These are phyloP conservation scores for Falco concolor DNA, from an alignment of 2,797 vertebrate species.

Conservation along the genomic window DNA sequence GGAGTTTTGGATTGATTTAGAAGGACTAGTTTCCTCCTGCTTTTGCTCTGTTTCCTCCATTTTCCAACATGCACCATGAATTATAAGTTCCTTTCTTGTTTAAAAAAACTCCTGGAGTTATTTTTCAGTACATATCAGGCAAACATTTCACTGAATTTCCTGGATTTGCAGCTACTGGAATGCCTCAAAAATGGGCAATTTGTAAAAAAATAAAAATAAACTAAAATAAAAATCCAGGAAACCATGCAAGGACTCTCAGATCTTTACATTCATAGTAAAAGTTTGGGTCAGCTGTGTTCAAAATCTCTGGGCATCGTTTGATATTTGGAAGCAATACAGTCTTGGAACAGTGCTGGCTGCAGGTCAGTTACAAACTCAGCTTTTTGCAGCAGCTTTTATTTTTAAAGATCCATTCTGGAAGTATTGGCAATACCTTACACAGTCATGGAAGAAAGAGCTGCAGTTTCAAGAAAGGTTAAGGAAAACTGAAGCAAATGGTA, in stretches of 20 bases:
- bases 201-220: background rate
- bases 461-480: background rate
- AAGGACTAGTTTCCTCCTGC: background rate
- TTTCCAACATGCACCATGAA: background rate
- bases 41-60: background rate
- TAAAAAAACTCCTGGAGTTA: background rate
- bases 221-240: background rate
- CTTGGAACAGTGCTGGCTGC: background rate
- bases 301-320: background rate
- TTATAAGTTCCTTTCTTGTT: background rate
- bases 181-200: background rate
- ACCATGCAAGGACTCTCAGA: background rate
- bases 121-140: background rate
- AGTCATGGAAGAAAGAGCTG: background rate
- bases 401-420: background rate
- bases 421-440: background rate
- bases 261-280: background rate
- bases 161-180: background rate
- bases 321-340: background rate
- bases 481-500: background rate
- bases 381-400: background rate
- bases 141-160: background rate
- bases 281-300: background rate
- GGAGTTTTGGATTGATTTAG: background rate
- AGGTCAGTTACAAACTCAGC: background rate